phyloP scores from a whole-genome alignment of 2,797 vertebrate species.

The Varecia variegata region DNA sequence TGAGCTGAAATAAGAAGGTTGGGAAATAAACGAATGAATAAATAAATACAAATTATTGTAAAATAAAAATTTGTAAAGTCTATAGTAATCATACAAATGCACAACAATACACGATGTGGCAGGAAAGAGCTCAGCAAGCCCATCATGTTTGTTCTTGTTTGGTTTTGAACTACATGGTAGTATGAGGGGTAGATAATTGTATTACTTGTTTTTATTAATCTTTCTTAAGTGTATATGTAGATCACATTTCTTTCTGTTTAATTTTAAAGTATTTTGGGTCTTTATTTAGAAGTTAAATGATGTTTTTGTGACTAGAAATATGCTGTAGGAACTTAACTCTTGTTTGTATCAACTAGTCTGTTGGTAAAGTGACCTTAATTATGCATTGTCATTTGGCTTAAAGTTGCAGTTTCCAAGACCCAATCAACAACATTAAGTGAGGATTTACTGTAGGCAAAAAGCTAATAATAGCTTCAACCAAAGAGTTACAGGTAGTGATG shows the following conservation, averaged over 20 bases:
- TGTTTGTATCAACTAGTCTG: background rate
- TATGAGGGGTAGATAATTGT: background rate
- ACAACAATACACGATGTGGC: background rate
- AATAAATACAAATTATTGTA: background rate
- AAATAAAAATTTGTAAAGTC: background rate
- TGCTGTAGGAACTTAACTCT: background rate
- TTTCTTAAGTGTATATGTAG: background rate
- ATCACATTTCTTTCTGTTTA: background rate
- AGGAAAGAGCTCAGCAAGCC: background rate
- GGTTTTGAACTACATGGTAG: background rate
- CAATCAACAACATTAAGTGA: background rate
- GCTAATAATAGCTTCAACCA: background rate
- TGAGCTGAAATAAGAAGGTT: background rate
- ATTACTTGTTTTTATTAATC: background rate
- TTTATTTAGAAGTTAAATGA: background rate
- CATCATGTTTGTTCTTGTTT: background rate
- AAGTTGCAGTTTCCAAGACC: background rate
- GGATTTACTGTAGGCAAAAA: background rate
- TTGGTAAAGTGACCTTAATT: background rate
- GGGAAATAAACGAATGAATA: background rate
- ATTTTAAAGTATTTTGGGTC: background rate
- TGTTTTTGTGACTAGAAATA: background rate
- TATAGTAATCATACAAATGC: background rate
- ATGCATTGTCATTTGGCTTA: background rate
- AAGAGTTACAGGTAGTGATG: background rate